phyloP scores from a whole-genome alignment of 2,113 vertebrate genomes.

The Enhydra lutris region DNA sequence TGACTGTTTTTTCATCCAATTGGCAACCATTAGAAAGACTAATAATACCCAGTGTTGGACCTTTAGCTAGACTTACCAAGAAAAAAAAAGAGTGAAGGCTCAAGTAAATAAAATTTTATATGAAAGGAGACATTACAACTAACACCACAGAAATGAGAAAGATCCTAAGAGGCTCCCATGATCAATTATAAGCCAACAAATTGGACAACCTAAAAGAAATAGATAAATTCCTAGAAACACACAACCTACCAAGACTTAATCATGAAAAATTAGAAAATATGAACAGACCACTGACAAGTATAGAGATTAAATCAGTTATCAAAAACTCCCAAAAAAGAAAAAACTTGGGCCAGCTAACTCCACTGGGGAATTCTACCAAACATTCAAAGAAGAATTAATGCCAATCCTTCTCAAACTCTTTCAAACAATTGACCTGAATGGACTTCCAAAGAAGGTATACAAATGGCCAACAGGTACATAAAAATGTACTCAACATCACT shows the following conservation, averaged over 20 bases:
- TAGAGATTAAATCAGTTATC: neutral
- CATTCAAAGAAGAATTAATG: neutral
- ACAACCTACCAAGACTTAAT: neutral
- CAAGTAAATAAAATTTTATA: neutral
- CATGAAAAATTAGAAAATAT: neutral
- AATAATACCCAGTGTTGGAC: neutral
- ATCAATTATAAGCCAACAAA: neutral
- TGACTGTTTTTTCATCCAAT: neutral
- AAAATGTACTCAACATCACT: neutral
- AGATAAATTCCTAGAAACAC: neutral
- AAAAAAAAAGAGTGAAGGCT: neutral
- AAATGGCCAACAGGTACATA: neutral
- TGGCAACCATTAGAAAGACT: slow-evolving; percentile 1
- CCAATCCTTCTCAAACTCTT: neutral
- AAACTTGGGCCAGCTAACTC: neutral
- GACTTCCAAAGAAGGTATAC: neutral
- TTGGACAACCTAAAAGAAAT: neutral
- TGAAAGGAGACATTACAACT: neutral
- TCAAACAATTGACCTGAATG: neutral
- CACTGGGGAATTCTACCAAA: neutral
- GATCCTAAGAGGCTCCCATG: neutral
- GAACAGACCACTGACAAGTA: neutral
- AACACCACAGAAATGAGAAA: neutral
- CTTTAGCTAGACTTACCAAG: neutral
- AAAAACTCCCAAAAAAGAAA: neutral